Evolutionary conservation across 2,797 vertebrate species (phyloP), one percentile per base, ranked within the genome.

Genomic region (Peromyscus attwateri): DNA sequence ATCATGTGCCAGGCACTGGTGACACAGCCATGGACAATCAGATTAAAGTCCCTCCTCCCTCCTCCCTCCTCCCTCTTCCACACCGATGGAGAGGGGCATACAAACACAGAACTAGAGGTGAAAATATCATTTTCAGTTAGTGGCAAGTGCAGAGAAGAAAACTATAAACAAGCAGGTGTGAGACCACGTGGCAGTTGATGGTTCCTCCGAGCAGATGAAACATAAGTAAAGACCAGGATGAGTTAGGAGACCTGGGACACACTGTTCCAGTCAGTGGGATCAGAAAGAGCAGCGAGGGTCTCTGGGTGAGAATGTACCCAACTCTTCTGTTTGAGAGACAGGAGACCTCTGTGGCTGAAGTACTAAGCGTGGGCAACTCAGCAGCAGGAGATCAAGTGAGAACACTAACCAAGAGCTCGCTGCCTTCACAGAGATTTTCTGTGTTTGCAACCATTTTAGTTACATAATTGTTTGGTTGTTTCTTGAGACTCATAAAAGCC

Each of bases 41-140:
- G 43, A 81, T 6, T 8, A 3, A 66, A 49, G 76, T 21, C 85
- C 52, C 71, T 88, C 12, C 0, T 37, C 60, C 75, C 21, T 55
- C 52, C 1, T 0, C 12, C 55, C 3, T 0, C 13, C 43, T 13
- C 17, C 3, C 31, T 23, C n/a, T 10, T 10, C 11, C 2, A 0
- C 31, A 10, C 17, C 11, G 7, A 23, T 0, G 23, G 82, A 57
- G 19, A 37, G n/a, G 29, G 31, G 12, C 82, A 23, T 16, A 37
- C 3, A 7, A 7, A 49, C 21, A 80, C 13, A 73, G 2, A 80
- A 62, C 11, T 11, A n/a, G 25, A 87, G 40, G 6, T 6, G 14
- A 49, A 21, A 76, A 43, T 9, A 9, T 1, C n/a, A 60, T n/a
- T 3, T 7, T 3, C 12, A 21, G 25, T 57, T 34, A 68, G 70